Conservation (phyloP, 2,888 invertebrate genomes). For the Agrotis clavis region DNA sequence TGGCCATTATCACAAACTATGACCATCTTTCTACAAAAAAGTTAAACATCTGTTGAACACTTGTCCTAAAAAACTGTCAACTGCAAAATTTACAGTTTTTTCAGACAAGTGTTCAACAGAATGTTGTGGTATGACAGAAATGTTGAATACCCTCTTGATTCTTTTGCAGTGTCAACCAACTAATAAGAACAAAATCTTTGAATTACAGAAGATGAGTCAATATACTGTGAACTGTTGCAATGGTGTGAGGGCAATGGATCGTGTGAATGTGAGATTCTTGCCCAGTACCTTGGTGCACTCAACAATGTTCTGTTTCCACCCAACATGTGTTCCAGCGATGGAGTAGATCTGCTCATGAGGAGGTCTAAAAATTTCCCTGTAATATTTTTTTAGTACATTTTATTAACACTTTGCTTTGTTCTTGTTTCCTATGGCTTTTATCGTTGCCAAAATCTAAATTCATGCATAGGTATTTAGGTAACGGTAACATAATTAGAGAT, state of each 20-base stretch:
- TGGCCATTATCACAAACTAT: too few species aligned
- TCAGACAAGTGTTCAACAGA: too few species aligned
- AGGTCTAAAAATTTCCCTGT: conserved; percentile 93
- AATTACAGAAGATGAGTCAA: conserved; percentile 89
- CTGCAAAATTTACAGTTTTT: too few species aligned
- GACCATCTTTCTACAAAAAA: too few species aligned
- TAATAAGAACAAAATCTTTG: conserved; percentile 10
- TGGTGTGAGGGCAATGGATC: conserved; percentile 85
- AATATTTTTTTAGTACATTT: conserved; percentile 65
- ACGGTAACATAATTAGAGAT: too few species aligned
- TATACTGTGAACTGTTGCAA: conserved; percentile 93
- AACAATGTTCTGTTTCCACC: conserved; percentile 93
- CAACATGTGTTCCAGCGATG: conserved; percentile 90
- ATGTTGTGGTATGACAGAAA: too few species aligned
- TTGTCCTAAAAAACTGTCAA: too few species aligned
- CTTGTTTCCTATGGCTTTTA: neutral
- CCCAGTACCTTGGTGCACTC: conserved; percentile 92
- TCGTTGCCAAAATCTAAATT: too few species aligned
- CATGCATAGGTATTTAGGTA: too few species aligned
- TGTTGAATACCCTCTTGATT: too few species aligned
- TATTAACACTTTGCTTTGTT: neutral
- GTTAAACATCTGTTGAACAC: too few species aligned
- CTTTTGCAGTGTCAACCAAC: neutral
- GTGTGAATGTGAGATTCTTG: conserved; percentile 88
- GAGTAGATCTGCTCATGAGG: conserved; percentile 93